Conservation (phyloP, 1,140 invertebrate species). For the Drosophila ohnishii region DNA sequence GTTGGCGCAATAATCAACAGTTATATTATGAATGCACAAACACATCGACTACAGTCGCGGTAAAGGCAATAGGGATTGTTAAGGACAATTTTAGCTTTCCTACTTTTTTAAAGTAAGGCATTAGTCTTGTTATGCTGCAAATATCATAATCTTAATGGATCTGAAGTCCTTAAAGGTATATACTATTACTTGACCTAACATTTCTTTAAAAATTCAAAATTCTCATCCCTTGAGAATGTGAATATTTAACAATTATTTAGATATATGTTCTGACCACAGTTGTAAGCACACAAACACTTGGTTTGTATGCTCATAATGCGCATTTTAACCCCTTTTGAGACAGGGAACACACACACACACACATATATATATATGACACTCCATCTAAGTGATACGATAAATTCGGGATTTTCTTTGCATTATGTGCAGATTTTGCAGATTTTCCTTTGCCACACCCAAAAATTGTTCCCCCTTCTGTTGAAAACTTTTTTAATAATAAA, state of each 20-base stretch:
- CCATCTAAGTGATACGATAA: slow-evolving; percentile 76
- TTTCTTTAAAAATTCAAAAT: not conserved
- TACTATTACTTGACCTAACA: no score
- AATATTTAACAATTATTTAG: not conserved
- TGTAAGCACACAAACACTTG: slow-evolving; percentile 9
- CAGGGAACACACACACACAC: not conserved
- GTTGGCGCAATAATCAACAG: slow-evolving; percentile 80
- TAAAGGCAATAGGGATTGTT: not conserved
- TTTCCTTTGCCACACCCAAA: slow-evolving; percentile 33
- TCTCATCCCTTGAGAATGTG: accelerated
- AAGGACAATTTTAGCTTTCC: not conserved
- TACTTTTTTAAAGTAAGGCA: no score
- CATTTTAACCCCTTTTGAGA: slow-evolving; percentile 67
- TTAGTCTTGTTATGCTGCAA: no score
- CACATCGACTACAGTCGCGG: slow-evolving; percentile 30
- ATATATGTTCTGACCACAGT: not conserved
- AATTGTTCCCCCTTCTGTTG: slow-evolving; percentile 26
- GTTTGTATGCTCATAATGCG: slow-evolving; percentile 58
- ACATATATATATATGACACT: slow-evolving; percentile 56
- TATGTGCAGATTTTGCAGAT: slow-evolving; percentile 75
- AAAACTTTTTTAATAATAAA: slow-evolving; percentile 81
- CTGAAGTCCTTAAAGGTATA: not conserved
- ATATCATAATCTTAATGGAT: no score
- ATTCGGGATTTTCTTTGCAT: slow-evolving; percentile 78
- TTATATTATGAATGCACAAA: slow-evolving; percentile 78